Percentiles rank a stretch among this genome's conserved stretches.
Evolutionary conservation across 2,797 vertebrate species (phyloP).

Genomic region (Epinephelus coioides): DNA sequence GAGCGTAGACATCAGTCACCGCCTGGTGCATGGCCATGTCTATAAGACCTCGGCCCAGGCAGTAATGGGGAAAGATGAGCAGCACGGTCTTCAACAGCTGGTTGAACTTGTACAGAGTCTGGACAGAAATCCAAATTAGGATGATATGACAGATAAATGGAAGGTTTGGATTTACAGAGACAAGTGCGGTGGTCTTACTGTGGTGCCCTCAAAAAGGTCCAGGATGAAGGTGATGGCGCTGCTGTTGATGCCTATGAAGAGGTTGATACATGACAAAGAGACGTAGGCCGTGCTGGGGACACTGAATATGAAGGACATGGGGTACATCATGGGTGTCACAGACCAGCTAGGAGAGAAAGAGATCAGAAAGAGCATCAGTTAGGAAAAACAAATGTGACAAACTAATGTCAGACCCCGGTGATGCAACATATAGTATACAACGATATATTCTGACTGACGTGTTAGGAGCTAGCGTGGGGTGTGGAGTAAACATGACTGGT

Average conservation of each 20-base stretch:
- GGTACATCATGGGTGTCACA: slow-evolving; percentile 97
- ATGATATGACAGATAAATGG: background rate
- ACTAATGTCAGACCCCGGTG: background rate
- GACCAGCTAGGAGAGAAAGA: slow-evolving; percentile 89
- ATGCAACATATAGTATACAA: background rate
- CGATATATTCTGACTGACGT: background rate
- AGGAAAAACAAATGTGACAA: background rate
- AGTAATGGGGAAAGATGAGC: slow-evolving; percentile 95
- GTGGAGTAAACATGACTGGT: background rate
- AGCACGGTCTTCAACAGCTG: slow-evolving; percentile 89
- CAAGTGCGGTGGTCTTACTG: slow-evolving; percentile 70
- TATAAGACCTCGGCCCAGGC: slow-evolving; percentile 94
- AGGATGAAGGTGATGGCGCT: slow-evolving; percentile 94
- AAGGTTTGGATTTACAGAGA: background rate
- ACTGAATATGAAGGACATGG: slow-evolving; percentile 91
- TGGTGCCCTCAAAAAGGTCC: slow-evolving; percentile 93
- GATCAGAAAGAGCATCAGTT: background rate
- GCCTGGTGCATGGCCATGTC: slow-evolving; percentile 96
- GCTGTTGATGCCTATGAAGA: slow-evolving; percentile 96
- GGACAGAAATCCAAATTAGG: slow-evolving; percentile 39
- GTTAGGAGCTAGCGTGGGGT: background rate
- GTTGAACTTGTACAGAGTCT: slow-evolving; percentile 91
- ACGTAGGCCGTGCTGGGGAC: slow-evolving; percentile 97
- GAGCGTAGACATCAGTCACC: slow-evolving; percentile 91
- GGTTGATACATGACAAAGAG: slow-evolving; percentile 94